phyloP scores from a whole-genome alignment of 2,888 invertebrate genomes.

The Encarsia formosa region DNA sequence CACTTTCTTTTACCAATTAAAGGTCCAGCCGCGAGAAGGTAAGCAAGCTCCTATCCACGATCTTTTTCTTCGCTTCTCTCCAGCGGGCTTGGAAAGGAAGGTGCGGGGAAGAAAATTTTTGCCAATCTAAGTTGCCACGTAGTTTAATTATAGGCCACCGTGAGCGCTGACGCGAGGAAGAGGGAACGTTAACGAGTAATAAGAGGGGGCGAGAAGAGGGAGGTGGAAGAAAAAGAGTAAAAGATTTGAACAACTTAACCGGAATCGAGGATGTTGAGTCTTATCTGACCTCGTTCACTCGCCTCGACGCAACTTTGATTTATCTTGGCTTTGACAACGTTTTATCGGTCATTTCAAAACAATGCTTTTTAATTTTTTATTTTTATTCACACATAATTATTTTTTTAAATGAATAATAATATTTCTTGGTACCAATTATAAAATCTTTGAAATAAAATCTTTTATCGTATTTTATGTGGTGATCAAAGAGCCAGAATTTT shows the following conservation, averaged over 20 bases:
- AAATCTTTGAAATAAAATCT: too few relatives aligned
- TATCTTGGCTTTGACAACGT: too few relatives aligned
- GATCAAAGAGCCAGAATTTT: too few relatives aligned
- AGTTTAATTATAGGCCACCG: slow-evolving; percentile 40
- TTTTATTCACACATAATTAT: too few relatives aligned
- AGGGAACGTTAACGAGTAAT: slow-evolving; percentile 15
- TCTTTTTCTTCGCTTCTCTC: slow-evolving; percentile 2
- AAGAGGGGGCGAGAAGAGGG: slow-evolving; percentile 4
- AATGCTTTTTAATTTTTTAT: too few relatives aligned
- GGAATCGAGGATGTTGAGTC: slow-evolving; percentile 17
- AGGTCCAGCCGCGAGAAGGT: slow-evolving; percentile 2
- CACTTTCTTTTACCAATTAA: slow-evolving; percentile 20
- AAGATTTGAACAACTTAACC: not conserved
- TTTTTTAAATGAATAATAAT: too few relatives aligned
- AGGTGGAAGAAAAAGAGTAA: not conserved
- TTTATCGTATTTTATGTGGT: too few relatives aligned
- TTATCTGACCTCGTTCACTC: slow-evolving; percentile 5
- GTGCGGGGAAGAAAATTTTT: too few relatives aligned
- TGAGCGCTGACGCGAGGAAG: not conserved
- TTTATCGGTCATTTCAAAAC: too few relatives aligned
- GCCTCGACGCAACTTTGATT: too few relatives aligned
- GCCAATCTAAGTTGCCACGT: slow-evolving; percentile 42
- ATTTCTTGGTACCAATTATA: too few relatives aligned
- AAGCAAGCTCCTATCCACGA: slow-evolving; percentile 1
- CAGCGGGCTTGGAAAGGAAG: too few relatives aligned